A percentile compares a stretch with the other conserved stretches of the same genome.
These are phyloP conservation scores for Lateolabrax maculatus DNA, from an alignment of 2,797 vertebrate species.

Conservation along the genomic window DNA sequence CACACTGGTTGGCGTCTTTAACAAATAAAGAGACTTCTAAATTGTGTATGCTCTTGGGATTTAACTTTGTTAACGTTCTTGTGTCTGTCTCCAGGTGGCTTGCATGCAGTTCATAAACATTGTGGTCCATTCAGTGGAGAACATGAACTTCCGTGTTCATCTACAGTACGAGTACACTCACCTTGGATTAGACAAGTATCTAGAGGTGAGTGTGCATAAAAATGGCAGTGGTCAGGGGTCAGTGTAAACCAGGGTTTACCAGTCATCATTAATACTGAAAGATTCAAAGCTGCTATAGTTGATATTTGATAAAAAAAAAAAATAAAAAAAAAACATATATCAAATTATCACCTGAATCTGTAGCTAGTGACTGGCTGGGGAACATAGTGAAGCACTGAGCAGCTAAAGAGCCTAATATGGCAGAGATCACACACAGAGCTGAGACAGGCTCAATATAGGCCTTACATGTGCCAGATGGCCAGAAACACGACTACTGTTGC, in stretches of 20 bases:
- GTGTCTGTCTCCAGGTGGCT: conserved; percentile 87
- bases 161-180: conserved; percentile 97
- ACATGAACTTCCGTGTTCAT: conserved; percentile 98
- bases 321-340: too few relatives aligned
- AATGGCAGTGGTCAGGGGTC: background rate
- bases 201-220: conserved; percentile 86
- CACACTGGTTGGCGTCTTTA: background rate
- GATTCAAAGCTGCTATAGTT: background rate
- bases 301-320: too few relatives aligned
- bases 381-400: background rate
- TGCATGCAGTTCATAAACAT: conserved; percentile 99
- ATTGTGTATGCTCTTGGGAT: background rate
- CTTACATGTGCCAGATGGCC: background rate
- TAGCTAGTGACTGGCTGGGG: background rate
- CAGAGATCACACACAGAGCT: background rate
- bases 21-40: background rate
- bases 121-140: conserved; percentile 97
- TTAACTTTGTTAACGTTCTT: background rate
- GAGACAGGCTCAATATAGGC: background rate
- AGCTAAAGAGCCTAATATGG: background rate
- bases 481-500: background rate
- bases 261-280: background rate
- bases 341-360: background rate
- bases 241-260: background rate
- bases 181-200: conserved; percentile 92